These are phyloP conservation scores for Andricus grossulariae DNA, from an alignment of 1,140 invertebrate species.

Conservation along the genomic window DNA sequence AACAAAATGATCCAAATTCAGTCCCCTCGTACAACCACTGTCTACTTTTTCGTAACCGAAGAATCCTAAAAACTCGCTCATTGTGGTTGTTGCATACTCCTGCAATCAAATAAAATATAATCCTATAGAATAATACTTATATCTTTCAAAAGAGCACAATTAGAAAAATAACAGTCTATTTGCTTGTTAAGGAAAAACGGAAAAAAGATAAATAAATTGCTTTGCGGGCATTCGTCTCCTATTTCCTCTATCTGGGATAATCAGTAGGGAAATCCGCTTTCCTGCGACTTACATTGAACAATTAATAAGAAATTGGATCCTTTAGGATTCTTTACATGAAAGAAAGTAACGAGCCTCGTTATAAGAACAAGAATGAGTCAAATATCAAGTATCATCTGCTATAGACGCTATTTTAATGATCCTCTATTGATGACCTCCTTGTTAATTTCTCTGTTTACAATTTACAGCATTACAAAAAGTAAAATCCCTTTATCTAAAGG, in stretches of 20 bases:
- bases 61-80: conserved; percentile 93
- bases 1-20: conserved; percentile 65
- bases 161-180: not conserved
- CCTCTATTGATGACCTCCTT: not conserved
- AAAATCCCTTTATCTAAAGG: too few relatives aligned
- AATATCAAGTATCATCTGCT: conserved; percentile 40
- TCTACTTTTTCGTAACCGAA: conserved; percentile 89
- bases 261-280: conserved; percentile 50
- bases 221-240: conserved; percentile 42
- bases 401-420: not conserved
- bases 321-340: conserved; percentile 45
- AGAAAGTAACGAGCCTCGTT: conserved; percentile 58
- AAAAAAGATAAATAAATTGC: conserved; percentile 33
- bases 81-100: conserved; percentile 92
- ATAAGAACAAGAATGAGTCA: conserved; percentile 50
- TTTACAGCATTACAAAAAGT: too few relatives aligned
- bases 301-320: conserved; percentile 55
- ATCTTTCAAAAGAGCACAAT: not conserved
- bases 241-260: conserved; percentile 52
- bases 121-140: not conserved
- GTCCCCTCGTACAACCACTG: conserved; percentile 71
- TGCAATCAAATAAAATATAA: conserved; percentile 71
- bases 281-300: conserved; percentile 49
- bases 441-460: not conserved
- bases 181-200: not conserved